Base-by-base conservation (phyloP, 2,113 vertebrate genomes). In the Dromaius novaehollandiae region DNA sequence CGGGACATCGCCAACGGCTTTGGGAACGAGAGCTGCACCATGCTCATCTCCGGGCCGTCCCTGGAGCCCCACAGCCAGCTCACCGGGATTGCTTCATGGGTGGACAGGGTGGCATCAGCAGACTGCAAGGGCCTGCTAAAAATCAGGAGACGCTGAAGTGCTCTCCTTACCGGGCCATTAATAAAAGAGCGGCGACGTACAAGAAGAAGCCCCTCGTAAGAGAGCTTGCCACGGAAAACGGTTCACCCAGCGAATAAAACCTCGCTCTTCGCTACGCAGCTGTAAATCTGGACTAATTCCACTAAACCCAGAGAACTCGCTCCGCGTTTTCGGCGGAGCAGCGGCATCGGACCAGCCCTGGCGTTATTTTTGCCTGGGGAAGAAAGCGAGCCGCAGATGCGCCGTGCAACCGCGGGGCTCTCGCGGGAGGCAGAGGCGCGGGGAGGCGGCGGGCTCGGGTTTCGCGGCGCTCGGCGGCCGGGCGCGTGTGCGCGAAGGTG, bases 401-500 rank as follows among this genome's bases (percentile, higher is more conserved):
- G 38, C 8, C 8, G 38, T 38, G 38, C 38, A 38, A 38, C 38
- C 38, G 38, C 38, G 38, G 38, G 38, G 8, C 38, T 38, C 42
- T 42, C 44, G 44, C 44, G 12, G 14, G 44, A 44, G 44, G 5
- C 44, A 14, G 44, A 15, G 44, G 14, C 44, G 15, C 14, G 44
- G 44, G 16, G 14, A 58, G 30, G 50, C 50, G 11, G 50, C 18
- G 89, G 63, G 60, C 42, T 55, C 38, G 38, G 38, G 38, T 53
- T 26, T 55, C 25, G 53, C 50, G 26, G 26, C 38, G 38, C 38
- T 38, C 38, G 38, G 38, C 38, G 38, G 38, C 38, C 38, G 38
- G 38, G 38, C 38, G 38, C 38, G 38, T 38, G 38, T 38, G 38
- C 38, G 42, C 21, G 44, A 94, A 97, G 98, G 98, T 97, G 95